Conservation (phyloP, 2,113 vertebrate genomes). For the Fregetta grallaria region DNA sequence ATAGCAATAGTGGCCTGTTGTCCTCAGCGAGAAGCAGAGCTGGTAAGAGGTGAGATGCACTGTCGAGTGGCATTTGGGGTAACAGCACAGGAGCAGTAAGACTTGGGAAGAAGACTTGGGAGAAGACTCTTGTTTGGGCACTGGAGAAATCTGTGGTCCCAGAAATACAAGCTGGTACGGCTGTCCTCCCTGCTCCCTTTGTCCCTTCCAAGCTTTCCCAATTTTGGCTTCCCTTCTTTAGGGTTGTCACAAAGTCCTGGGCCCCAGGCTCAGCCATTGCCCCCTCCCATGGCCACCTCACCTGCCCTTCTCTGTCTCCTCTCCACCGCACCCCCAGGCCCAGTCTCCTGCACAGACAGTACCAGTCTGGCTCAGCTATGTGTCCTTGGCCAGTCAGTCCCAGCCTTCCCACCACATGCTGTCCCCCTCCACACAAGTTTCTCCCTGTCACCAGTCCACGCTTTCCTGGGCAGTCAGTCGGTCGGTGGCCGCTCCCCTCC, state of each 20-base stretch:
- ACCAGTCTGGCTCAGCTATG: background rate
- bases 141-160: background rate
- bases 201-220: background rate
- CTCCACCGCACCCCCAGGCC: too few relatives aligned
- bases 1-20: background rate
- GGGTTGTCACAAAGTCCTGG: background rate
- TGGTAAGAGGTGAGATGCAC: accelerated
- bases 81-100: background rate
- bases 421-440: background rate
- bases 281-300: background rate
- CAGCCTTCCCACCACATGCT: background rate
- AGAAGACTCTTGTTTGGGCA: background rate
- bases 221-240: background rate
- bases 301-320: background rate
- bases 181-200: background rate
- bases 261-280: background rate
- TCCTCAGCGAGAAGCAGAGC: background rate
- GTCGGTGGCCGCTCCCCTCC: background rate
- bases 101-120: background rate
- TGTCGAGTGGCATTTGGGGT: accelerated
- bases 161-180: background rate
- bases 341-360: background rate
- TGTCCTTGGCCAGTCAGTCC: background rate
- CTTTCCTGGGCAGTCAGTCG: background rate
- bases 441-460: background rate